Base-by-base conservation (phyloP, 2,888 invertebrate genomes). In the Yponomeuta evonymella region DNA sequence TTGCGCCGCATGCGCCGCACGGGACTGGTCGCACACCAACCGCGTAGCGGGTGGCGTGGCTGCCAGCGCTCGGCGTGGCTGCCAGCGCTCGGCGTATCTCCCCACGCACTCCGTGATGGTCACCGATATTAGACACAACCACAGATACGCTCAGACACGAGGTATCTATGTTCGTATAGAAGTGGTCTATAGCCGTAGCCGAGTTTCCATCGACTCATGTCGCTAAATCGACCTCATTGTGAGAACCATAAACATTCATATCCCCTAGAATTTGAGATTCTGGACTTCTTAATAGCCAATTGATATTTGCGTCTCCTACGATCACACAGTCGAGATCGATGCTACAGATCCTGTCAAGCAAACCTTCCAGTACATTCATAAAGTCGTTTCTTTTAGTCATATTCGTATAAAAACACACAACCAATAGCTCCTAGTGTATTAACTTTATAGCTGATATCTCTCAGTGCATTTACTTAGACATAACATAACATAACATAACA, bases 101-200 rank as follows among this genome's bases (percentile, higher is more conserved):
- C n/a, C 23, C 70, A 12, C 71, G 67, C 36, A 71, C 71, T n/a
- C 36, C 71, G 10, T 12, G 23, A 67, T 71, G 71, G 63, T 71
- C 71, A 23, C 71, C 62, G 6, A 71, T 6, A 43, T 70, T 58
- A 12, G 66, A 43, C 9, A 36, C 36, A 15, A 67, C n/a, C 67
- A 33, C 15, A 15, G 67, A 15, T 29, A 29, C 48, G 12, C 12
- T n/a, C 33, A 36, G 15, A 36, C 15, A 30, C 8, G 36, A 15
- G 11, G 12, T 9, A 51, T 15, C 15, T 8, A 36, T 36, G 67
- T 67, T 67, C 4, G 67, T 36, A n/a, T 67, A 67, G 15, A 36
- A 15, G 67, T 67, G 67, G 12, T 36, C 67, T 30, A 67, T 11
- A 15, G 67, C 33, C 11, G 67, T 43, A 2, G 67, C 36, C 23